phyloP scores from a whole-genome alignment of 2,113 vertebrate genomes.

The Prionailurus viverrinus region DNA sequence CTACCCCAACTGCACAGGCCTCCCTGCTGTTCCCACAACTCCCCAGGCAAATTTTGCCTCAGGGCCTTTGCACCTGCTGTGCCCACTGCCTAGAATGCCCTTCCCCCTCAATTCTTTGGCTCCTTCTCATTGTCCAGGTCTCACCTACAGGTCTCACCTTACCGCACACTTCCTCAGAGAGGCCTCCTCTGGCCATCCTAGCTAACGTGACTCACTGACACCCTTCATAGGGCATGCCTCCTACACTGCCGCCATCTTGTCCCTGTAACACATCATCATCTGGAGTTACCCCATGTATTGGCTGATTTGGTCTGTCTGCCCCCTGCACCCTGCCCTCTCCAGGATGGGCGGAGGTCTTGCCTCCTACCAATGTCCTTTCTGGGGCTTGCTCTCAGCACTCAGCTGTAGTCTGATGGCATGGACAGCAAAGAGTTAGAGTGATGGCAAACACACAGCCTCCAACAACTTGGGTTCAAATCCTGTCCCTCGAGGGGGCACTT shows the following conservation, averaged over 20 bases:
- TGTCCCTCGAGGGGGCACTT: not conserved
- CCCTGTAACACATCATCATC: not conserved
- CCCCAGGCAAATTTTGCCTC: not conserved
- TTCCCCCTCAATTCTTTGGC: too few species aligned
- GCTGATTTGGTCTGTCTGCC: not conserved
- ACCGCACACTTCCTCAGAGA: not conserved
- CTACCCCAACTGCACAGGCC: not conserved
- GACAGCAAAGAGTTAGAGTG: not conserved
- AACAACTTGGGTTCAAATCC: not conserved
- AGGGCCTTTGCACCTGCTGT: not conserved
- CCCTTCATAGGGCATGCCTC: not conserved
- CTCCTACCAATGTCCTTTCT: too few species aligned
- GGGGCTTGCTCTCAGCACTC: not conserved
- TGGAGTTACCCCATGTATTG: too few species aligned
- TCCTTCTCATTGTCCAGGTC: not conserved
- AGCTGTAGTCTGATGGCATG: not conserved
- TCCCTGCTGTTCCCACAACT: too few species aligned
- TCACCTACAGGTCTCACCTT: not conserved
- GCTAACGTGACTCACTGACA: too few species aligned
- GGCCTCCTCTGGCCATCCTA: not conserved
- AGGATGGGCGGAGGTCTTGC: not conserved
- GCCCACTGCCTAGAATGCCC: not conserved
- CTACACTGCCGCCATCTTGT: not conserved
- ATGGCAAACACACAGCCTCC: fast-evolving
- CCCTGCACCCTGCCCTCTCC: not conserved